phyloP scores from a whole-genome alignment of 2,113 vertebrate species.

The Eurypyga helias region DNA sequence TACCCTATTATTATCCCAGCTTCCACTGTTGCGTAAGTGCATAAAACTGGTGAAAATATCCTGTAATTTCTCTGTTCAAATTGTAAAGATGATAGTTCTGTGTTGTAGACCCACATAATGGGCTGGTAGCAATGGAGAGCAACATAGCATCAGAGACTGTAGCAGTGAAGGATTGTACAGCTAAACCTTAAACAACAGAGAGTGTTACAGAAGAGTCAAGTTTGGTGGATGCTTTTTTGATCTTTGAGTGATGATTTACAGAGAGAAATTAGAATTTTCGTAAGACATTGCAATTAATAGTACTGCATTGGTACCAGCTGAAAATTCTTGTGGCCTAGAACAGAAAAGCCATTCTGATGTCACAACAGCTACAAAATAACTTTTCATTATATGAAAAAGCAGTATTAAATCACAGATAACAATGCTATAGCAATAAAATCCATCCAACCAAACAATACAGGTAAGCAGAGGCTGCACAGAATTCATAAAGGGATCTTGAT shows the following conservation, averaged over 20 bases:
- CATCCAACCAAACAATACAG: background rate
- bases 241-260: background rate
- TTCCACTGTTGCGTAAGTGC: background rate
- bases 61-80: background rate
- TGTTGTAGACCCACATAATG: background rate
- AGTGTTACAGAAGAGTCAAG: background rate
- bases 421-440: background rate
- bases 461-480: background rate
- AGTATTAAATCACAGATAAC: background rate
- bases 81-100: background rate
- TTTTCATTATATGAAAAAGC: background rate
- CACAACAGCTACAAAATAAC: background rate
- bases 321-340: background rate
- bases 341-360: background rate
- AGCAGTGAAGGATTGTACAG: background rate
- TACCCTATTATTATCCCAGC: background rate
- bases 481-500: background rate
- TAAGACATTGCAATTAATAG: background rate
- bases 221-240: background rate
- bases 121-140: background rate
- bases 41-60: background rate
- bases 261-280: background rate
- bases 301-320: background rate
- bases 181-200: background rate
- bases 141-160: background rate